Base-by-base conservation (phyloP, 2,888 invertebrate genomes). In the Sthenelais limicola region DNA sequence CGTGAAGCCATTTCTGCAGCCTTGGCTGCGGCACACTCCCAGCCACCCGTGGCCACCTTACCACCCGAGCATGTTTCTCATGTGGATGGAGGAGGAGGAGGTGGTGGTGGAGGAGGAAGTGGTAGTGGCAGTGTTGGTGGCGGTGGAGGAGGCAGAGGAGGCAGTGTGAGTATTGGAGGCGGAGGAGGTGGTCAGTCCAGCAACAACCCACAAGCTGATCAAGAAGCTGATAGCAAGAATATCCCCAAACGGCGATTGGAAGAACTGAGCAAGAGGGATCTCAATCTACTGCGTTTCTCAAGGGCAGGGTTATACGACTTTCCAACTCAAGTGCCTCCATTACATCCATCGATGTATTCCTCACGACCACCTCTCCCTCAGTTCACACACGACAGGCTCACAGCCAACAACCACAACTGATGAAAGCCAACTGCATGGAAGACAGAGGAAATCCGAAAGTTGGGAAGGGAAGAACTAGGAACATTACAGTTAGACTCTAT, bases 291-390 rank as follows among this genome's bases (percentile, higher is more conserved):
- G 58, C 33, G 48, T 26, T 32, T 47, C 7, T 38, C 52, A 15
- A 35, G 54, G 5, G 52, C 33, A 4, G 43, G 52, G 1, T 52
- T 74, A n/a, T 74, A 74, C 66, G 74, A 66, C 68, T 74, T 74
- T 51, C 74, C 74, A 5, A 51, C 68, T 0, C 74, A 74, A 38
- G 74, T 74, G 51, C 72, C 74, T 7, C 52, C 33, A 3, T 9
- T 58, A 26, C 67, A 49, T 24, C 43, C 58, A 7, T 33, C 71
- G 15, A 47, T 71, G 58, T 52, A 52, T 30, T n/a, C 32, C 1
- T 30, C 56, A 18, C 56, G 30, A 5, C 26, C 56, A 3, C 24
- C 24, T 7, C 56, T 52, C 15, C 24, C n/a, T 9, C n/a, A 52
- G n/a, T 21, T n/a, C 12, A 43, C 12, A 43, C 43, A 9, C 43